phyloP scores from a whole-genome alignment of 35 echinoderm and acorn worm genomes.

The Stichopus chloronotus region DNA sequence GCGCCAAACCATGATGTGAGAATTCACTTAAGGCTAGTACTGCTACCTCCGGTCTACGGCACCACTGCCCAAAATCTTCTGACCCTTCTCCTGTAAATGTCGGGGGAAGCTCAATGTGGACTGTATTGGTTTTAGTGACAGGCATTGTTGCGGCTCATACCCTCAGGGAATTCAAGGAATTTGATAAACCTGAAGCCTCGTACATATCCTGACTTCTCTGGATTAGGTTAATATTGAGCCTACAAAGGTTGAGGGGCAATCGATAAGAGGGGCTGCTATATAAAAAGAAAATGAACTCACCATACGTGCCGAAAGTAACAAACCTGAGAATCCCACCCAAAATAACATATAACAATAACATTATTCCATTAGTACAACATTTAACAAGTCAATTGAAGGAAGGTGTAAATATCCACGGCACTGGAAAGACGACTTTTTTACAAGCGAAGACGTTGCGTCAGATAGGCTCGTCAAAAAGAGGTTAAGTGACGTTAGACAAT shows the following conservation, averaged over 20 bases:
- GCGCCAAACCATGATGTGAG: neutral
- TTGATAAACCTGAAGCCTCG: too few relatives aligned
- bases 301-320: neutral
- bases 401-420: too few relatives aligned
- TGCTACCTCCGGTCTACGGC: neutral
- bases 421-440: too few relatives aligned
- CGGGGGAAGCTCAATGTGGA: neutral
- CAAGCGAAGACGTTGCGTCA: too few relatives aligned
- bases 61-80: conserved; percentile 38
- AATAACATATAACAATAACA: neutral
- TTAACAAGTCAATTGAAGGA: too few relatives aligned
- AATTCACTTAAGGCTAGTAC: conserved; percentile 7
- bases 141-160: too few relatives aligned
- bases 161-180: neutral
- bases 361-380: too few relatives aligned
- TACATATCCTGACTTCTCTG: too few relatives aligned
- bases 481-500: too few relatives aligned
- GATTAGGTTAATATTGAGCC: too few relatives aligned
- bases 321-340: neutral
- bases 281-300: neutral
- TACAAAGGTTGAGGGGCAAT: neutral
- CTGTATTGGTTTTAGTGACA: neutral
- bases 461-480: too few relatives aligned
- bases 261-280: neutral
- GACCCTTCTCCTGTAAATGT: conserved; percentile 3